Evolutionary conservation across 2,797 vertebrate species (phyloP), one percentile per base, ranked within the genome.

Genomic region (Melanogrammus aeglefinus): DNA sequence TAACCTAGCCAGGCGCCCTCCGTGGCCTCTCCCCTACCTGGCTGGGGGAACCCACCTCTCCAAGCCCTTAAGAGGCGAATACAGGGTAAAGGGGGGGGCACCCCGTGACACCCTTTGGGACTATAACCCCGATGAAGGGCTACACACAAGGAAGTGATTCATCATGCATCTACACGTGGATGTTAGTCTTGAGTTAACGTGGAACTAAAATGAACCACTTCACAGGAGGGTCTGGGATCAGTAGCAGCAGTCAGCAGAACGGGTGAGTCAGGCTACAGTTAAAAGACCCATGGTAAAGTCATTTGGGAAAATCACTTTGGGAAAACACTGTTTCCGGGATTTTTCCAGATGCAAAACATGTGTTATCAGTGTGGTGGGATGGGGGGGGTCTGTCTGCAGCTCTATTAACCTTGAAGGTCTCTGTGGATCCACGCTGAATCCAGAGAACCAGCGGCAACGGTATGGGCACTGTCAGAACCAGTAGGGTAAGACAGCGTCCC

Each of bases 1-100:
- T 85, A 91, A 91, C 89, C 83, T 24, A 47, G 6, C 51, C n/a
- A 44, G 66, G 41, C 76, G 6, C 38, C 27, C 76, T 66, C 16
- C 3, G 3, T 71, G 24, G 1, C 69, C 27, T 71, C 6, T 71
- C 27, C 39, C 31, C 74, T 21, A 14, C 10, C 69, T 31, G 24
- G 9, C 69, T 14, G 21, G 51, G 18, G n/a, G 10, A 24, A 24
- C 6, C 6, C 6, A 63, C 18, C 18, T 63, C n/a, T 63, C 57
- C 57, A 10, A 10, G n/a, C 21, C 57, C 57, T 63, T 8, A 0
- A n/a, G 57, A 24, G 57, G 57, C 9, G 1, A 1, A 24, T 63
- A n/a, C n/a, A 63, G 57, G 57, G 57, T 63, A 63, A 57, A 21
- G 16, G 47, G 18, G 47, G 18, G 0, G 47, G 47, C n/a, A 63